Conservation (phyloP, 2,888 invertebrate species). For the Spodoptera picta region DNA sequence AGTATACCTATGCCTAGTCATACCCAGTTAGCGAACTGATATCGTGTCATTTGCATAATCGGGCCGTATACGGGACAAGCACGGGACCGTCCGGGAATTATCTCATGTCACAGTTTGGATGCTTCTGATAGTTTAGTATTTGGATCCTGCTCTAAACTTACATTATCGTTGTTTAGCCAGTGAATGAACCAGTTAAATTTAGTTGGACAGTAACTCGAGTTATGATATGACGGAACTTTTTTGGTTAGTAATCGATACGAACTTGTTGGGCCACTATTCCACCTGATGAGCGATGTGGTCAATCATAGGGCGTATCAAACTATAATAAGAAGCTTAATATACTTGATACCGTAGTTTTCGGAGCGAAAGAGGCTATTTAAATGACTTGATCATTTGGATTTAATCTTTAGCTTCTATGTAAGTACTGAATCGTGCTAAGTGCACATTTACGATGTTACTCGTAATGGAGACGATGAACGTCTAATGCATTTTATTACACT, state of each 20-base stretch:
- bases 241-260: too few species aligned
- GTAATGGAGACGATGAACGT: slow-evolving; percentile 1
- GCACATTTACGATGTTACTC: neutral
- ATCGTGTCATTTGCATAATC: slow-evolving; percentile 65
- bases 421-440: too few species aligned
- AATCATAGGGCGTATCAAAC: too few species aligned
- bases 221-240: too few species aligned
- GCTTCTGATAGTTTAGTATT: slow-evolving; percentile 43
- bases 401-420: too few species aligned
- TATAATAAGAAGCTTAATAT: too few species aligned
- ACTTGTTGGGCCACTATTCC: too few species aligned
- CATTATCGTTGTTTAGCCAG: slow-evolving; percentile 34
- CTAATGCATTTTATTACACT: slow-evolving; percentile 11
- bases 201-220: too few species aligned
- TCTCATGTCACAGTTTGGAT: slow-evolving; percentile 52
- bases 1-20: slow-evolving; percentile 14
- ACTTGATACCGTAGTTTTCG: too few species aligned
- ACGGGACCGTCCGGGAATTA: slow-evolving; percentile 50
- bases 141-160: slow-evolving; percentile 18
- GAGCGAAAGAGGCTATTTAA: too few species aligned
- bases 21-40: slow-evolving; percentile 58
- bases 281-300: too few species aligned
- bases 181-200: slow-evolving; percentile 4
- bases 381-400: too few species aligned
- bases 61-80: slow-evolving; percentile 41